Conservation (phyloP, 2,113 vertebrate species). For the Mastomys natalensis region DNA sequence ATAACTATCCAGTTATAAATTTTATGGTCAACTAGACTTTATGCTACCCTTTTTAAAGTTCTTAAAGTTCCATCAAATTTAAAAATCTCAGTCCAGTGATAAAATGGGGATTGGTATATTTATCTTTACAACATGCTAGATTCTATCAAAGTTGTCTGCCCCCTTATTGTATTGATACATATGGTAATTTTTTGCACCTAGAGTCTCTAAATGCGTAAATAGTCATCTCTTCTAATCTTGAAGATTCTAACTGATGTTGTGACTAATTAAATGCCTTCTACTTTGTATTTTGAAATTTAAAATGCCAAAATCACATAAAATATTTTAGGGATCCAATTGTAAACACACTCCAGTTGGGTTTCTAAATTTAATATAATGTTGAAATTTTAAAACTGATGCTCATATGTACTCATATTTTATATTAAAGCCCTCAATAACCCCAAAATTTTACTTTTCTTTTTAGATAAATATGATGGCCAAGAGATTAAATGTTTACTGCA, state of each 20-base stretch:
- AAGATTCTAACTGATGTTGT: constrained; percentile 5
- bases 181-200: background rate
- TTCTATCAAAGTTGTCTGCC: background rate
- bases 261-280: constrained; percentile 26
- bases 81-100: background rate
- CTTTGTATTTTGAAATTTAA: constrained; percentile 7
- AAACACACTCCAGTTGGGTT: background rate
- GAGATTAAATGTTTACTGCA: background rate
- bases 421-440: background rate
- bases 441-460: background rate
- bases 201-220: background rate
- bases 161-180: background rate
- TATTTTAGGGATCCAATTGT: background rate
- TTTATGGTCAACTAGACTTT: background rate
- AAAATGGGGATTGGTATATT: background rate
- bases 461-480: background rate
- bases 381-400: background rate
- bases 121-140: background rate
- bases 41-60: background rate
- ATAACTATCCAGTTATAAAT: background rate
- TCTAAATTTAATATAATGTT: background rate
- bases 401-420: background rate
- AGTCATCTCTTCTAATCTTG: background rate
- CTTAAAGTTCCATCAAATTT: background rate
- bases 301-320: background rate